Evolutionary conservation across 1,140 invertebrate genomes (phyloP).

Genomic region (Hyposmocoma kahamanoa): DNA sequence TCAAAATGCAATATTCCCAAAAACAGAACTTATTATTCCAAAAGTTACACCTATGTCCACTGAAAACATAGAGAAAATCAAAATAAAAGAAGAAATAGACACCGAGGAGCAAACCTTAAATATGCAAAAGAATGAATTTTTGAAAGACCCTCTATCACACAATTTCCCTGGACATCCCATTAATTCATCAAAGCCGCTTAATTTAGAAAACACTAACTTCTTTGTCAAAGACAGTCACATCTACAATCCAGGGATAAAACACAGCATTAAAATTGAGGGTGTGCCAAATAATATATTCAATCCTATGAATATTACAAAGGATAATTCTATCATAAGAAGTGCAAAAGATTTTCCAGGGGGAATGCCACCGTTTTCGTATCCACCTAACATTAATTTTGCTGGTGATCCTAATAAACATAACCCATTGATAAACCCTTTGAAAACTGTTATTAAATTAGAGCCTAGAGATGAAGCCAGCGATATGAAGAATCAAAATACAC

Average conservation of each 20-base stretch:
- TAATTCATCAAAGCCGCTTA: slow-evolving; percentile 51
- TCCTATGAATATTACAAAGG: slow-evolving; percentile 57
- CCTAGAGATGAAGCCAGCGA: slow-evolving; percentile 75
- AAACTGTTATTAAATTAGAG: slow-evolving; percentile 75
- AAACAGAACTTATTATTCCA: slow-evolving; percentile 76
- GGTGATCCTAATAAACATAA: slow-evolving; percentile 63
- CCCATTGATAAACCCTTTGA: slow-evolving; percentile 61
- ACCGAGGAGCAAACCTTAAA: slow-evolving; percentile 58
- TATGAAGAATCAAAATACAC: slow-evolving; percentile 67
- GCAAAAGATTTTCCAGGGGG: slow-evolving; percentile 53
- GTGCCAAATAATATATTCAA: slow-evolving; percentile 58
- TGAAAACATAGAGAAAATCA: slow-evolving; percentile 70
- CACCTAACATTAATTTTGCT: slow-evolving; percentile 46
- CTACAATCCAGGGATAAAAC: slow-evolving; percentile 58
- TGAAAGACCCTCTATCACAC: slow-evolving; percentile 62
- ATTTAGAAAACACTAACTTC: slow-evolving; percentile 62
- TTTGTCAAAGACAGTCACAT: slow-evolving; percentile 66
- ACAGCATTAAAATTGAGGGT: slow-evolving; percentile 64
- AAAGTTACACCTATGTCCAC: slow-evolving; percentile 69
- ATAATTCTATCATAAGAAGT: slow-evolving; percentile 58
- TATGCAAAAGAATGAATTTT: slow-evolving; percentile 63
- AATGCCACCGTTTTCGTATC: slow-evolving; percentile 57
- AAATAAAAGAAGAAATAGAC: slow-evolving; percentile 76
- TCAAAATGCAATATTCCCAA: slow-evolving; percentile 52
- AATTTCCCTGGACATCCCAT: slow-evolving; percentile 50